Evolutionary conservation across 2,113 vertebrate genomes (phyloP).

Genomic region (Myotis yumanensis): DNA sequence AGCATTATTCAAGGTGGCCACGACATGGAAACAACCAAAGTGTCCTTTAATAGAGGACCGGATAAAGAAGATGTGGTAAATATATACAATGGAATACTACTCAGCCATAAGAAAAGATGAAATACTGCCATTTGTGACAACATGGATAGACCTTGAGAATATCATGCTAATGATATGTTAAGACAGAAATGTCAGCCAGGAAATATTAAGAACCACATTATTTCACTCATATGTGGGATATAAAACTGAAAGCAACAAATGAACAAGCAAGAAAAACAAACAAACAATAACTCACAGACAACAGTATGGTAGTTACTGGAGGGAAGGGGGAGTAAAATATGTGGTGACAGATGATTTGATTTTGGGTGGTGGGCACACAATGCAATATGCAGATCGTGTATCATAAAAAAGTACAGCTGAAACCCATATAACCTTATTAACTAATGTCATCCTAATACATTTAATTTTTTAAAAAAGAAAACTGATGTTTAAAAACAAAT

Average conservation of each 20-base stretch:
- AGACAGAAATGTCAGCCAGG: not conserved
- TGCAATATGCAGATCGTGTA: not conserved
- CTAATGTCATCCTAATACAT: not conserved
- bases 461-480: not conserved
- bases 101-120: not conserved
- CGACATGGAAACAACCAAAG: not conserved
- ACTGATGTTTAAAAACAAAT: not conserved
- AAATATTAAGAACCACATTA: not conserved
- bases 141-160: not conserved
- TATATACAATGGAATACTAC: not conserved
- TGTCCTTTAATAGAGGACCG: not conserved
- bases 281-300: not conserved
- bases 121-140: not conserved
- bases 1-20: not conserved
- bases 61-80: not conserved
- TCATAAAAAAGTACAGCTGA: not conserved
- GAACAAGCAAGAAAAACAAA: not conserved
- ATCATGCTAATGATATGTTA: not conserved
- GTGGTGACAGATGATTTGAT: not conserved
- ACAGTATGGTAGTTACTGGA: not conserved
- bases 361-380: not conserved
- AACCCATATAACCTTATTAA: not conserved
- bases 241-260: not conserved
- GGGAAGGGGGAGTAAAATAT: not conserved
- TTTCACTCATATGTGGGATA: not conserved